phyloP scores from a whole-genome alignment of 2,113 vertebrate species.

The Carlito syrichta region DNA sequence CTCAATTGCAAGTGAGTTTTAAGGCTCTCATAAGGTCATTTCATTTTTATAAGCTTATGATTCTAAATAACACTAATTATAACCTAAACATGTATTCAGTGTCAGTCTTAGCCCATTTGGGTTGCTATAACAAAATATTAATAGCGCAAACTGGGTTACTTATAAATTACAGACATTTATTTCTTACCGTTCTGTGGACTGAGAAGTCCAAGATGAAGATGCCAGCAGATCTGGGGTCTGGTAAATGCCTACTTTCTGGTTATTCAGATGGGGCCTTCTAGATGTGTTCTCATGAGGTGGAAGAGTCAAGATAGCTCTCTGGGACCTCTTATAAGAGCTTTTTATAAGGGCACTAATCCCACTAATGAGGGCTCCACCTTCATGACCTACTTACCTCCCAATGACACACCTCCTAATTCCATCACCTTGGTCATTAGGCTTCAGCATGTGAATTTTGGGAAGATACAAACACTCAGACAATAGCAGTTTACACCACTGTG shows the following conservation, averaged over 20 bases:
- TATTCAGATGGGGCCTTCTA: not conserved
- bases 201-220: not conserved
- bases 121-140: not conserved
- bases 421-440: not conserved
- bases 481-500: not conserved
- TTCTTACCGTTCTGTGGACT: not conserved
- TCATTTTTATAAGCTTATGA: not conserved
- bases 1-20: not conserved
- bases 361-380: not conserved
- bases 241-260: not conserved
- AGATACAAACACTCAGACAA: not conserved
- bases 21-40: not conserved
- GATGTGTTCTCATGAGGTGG: too few relatives aligned
- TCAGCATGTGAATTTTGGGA: not conserved
- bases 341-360: not conserved
- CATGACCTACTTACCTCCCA: not conserved
- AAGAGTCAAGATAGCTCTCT: not conserved
- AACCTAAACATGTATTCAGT: not conserved
- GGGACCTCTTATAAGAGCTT: too few relatives aligned
- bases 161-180: not conserved
- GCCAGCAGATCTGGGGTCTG: not conserved
- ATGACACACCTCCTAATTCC: not conserved
- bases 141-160: not conserved
- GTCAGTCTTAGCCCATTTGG: not conserved
- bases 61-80: slow-evolving; percentile 26